Conservation (phyloP, 2,113 vertebrate species). For the Eurypyga helias region DNA sequence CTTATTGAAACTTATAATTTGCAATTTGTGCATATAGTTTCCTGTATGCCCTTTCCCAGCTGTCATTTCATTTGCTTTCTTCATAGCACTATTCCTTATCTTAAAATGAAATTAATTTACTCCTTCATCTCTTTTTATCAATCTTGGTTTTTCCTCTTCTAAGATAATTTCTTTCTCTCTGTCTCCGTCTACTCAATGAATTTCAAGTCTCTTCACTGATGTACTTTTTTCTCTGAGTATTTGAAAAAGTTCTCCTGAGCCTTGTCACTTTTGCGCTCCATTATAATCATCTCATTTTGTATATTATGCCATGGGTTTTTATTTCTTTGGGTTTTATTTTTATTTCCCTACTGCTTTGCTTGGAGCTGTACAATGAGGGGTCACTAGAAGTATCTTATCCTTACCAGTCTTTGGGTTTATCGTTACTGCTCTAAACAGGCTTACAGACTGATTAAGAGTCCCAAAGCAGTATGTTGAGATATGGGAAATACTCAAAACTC, state of each 20-base stretch:
- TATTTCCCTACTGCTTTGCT: not conserved
- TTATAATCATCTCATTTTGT: not conserved
- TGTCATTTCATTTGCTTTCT: conserved; percentile 33
- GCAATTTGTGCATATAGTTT: conserved; percentile 1
- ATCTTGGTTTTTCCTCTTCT: not conserved
- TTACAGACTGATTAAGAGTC: not conserved
- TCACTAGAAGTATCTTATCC: not conserved
- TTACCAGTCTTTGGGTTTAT: conserved; percentile 3
- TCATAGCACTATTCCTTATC: not conserved
- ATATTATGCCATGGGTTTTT: not conserved
- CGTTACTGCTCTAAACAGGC: conserved; percentile 27
- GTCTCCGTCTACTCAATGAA: not conserved
- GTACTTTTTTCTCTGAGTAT: not conserved
- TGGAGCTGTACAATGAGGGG: not conserved
- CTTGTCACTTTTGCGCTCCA: not conserved
- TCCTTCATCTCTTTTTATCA: not conserved
- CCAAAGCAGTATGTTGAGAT: not conserved
- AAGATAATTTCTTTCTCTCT: not conserved
- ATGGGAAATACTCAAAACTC: not conserved
- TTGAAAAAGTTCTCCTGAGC: not conserved
- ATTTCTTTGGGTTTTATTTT: not conserved
- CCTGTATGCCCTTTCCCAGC: not conserved
- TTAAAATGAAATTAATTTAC: conserved; percentile 29
- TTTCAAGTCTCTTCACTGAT: not conserved
- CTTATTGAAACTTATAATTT: conserved; percentile 6